Evolutionary conservation across 2,797 vertebrate genomes (phyloP), one percentile per base, ranked within the genome.

Genomic region (Sebastolobus altivelis): DNA sequence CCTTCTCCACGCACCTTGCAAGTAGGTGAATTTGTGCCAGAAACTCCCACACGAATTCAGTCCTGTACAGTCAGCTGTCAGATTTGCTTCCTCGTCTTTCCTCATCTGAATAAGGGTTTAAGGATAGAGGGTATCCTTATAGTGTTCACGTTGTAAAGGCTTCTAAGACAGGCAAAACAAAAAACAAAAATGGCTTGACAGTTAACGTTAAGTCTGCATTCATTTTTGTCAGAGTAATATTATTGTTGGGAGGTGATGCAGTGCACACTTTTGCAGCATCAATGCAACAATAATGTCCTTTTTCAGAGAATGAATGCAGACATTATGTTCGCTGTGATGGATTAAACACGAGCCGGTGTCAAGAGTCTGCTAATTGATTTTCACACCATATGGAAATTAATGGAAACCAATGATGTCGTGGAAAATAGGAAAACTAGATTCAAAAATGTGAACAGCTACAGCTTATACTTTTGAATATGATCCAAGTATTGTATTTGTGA

Each of bases 311-410:
- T 60, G 7, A 87, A 79, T 77, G 65, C 78, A 65, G 52, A 80
- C 72, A 65, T 75, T 76, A 35, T 76, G 69, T 79, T 87, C 35
- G n/a, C 68, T 5, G 31, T 86, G 88, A 90, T 71, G 65, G 75
- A 91, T 88, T 85, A 76, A 77, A 84, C 77, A 83, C 83, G 80
- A 69, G 71, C 90, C 87, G 79, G 71, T 88, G 82, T 89, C 76
- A 88, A 77, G 78, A 78, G 83, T 79, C 76, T 86, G 81, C 78
- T 89, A 87, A 90, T 86, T 90, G 79, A 92, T 85, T 92, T 92
- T 91, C 75, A 83, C 80, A 84, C 80, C 79, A 81, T 77, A 88
- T 77, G 67, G 79, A 88, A 87, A 84, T 76, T 22, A 88, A 82
- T 71, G 59, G 55, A 85, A 81, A 86, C 55, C 65, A 72, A 54